Conservation (phyloP, 2,113 vertebrate species). For the Rhinolophus sinicus region DNA sequence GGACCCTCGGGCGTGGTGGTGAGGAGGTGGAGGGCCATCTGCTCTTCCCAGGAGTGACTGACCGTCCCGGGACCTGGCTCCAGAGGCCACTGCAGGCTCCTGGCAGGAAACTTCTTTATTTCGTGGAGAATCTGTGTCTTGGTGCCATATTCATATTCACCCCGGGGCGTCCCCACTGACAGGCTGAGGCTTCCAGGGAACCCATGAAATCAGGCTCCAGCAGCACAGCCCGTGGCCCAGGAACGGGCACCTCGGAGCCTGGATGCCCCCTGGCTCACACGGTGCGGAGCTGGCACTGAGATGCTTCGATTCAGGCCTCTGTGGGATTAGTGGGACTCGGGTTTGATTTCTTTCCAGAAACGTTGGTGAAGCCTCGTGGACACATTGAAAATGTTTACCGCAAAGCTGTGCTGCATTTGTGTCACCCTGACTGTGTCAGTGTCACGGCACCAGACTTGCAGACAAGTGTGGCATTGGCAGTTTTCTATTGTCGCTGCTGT, state of each 20-base stretch:
- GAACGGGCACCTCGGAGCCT: background rate
- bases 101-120: background rate
- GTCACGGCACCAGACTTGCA: background rate
- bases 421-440: background rate
- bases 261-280: background rate
- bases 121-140: background rate
- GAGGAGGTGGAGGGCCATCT: background rate
- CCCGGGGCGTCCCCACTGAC: background rate
- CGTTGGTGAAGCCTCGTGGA: background rate
- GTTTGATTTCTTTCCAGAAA: slow-evolving; percentile 2
- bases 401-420: background rate
- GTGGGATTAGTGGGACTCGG: background rate
- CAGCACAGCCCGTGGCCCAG: background rate
- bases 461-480: background rate
- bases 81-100: background rate
- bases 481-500: background rate
- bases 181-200: background rate
- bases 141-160: background rate
- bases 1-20: background rate
- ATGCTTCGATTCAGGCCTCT: background rate
- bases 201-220: background rate
- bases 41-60: background rate
- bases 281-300: background rate
- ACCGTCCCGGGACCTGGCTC: background rate
- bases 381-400: background rate